phyloP scores from a whole-genome alignment of 1,140 invertebrate species.

The Aleiodes sp. region DNA sequence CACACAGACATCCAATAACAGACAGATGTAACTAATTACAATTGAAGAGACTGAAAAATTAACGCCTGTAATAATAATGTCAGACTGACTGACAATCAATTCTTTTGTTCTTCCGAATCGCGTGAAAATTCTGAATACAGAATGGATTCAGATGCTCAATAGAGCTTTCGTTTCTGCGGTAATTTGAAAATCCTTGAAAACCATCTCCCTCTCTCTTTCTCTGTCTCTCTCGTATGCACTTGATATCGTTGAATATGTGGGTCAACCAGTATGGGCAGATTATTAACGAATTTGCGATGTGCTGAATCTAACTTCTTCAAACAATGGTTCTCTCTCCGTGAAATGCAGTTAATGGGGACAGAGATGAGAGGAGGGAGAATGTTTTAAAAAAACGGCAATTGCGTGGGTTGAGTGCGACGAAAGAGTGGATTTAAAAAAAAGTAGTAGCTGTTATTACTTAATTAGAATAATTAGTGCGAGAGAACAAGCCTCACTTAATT shows the following conservation, averaged over 20 bases:
- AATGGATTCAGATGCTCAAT: background rate
- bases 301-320: constrained; percentile 19
- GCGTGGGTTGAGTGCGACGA: no score
- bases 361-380: background rate
- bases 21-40: no score
- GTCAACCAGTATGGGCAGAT: constrained; percentile 17
- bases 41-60: no score
- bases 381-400: background rate
- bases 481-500: no score
- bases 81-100: background rate
- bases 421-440: no score
- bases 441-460: no score
- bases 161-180: constrained; percentile 1
- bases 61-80: background rate
- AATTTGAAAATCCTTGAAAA: background rate
- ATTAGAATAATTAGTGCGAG: no score
- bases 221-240: constrained; percentile 7
- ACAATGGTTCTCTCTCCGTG: constrained; percentile 14
- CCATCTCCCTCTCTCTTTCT: background rate
- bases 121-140: background rate
- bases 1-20: no score
- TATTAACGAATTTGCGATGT: constrained; percentile 23
- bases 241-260: constrained; percentile 23
- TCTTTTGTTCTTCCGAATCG: background rate
- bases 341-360: no score